phyloP scores from a whole-genome alignment of 1,140 invertebrate genomes.

The Bombus impatiens region DNA sequence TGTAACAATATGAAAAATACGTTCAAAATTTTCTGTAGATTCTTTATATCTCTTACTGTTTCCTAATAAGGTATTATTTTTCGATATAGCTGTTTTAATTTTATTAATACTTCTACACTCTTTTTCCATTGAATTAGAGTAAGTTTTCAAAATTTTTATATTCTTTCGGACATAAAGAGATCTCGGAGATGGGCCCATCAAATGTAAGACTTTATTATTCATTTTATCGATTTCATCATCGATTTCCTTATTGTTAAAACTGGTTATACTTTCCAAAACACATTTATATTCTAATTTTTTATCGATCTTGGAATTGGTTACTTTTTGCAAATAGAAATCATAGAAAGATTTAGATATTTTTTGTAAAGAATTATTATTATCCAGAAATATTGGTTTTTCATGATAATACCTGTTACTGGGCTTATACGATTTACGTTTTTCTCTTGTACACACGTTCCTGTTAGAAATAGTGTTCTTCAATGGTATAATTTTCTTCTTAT shows the following conservation, averaged over 20 bases:
- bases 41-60: neutral
- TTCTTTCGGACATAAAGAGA: constrained; percentile 57
- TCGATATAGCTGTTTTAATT: neutral
- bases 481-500: constrained; percentile 11
- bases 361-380: constrained; percentile 8
- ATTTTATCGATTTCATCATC: constrained; percentile 15
- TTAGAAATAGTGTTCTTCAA: constrained; percentile 24
- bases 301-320: neutral
- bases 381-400: constrained; percentile 27
- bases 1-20: constrained; percentile 70
- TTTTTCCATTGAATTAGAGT: constrained; percentile 13
- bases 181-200: constrained; percentile 54
- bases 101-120: constrained; percentile 29
- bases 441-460: constrained; percentile 51
- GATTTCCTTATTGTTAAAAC: neutral
- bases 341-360: constrained; percentile 1
- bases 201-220: constrained; percentile 41
- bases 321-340: constrained; percentile 12
- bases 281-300: neutral
- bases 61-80: neutral
- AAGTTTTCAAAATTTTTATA: constrained; percentile 53
- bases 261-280: constrained; percentile 1
- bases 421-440: constrained; percentile 69
- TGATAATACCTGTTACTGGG: constrained; percentile 73
- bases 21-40: constrained; percentile 32